These are phyloP conservation scores for Aphidius colemani DNA, from an alignment of 2,888 invertebrate species.

Conservation along the genomic window DNA sequence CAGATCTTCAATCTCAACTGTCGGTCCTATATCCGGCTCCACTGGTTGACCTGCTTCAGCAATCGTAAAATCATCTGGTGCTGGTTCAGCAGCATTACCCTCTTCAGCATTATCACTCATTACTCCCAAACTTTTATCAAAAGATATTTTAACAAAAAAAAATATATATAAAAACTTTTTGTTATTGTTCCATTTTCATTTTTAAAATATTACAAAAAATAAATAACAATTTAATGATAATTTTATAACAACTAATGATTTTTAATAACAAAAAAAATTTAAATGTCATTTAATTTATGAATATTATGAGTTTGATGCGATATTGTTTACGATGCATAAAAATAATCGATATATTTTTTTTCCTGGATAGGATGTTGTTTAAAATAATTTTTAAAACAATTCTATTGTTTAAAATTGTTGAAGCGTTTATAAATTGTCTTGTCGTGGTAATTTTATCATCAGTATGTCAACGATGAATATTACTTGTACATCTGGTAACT, in stretches of 20 bases:
- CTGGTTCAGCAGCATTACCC: constrained; percentile 36
- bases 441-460: not conserved
- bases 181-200: too few relatives aligned
- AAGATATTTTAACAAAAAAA: too few relatives aligned
- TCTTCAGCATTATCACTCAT: constrained; percentile 26
- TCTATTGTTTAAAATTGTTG: not conserved
- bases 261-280: not conserved
- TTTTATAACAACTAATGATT: not conserved
- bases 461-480: not conserved
- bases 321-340: not conserved
- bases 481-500: not conserved
- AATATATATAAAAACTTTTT: too few relatives aligned
- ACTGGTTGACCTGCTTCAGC: constrained; percentile 37
- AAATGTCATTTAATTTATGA: too few relatives aligned
- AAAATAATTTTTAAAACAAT: too few relatives aligned
- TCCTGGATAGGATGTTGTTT: too few relatives aligned
- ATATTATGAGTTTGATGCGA: too few relatives aligned
- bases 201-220: too few relatives aligned
- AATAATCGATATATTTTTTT: constrained; percentile 7
- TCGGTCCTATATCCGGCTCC: constrained; percentile 28
- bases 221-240: too few relatives aligned
- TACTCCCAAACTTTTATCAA: not conserved
- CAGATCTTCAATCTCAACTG: not conserved
- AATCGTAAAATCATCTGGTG: constrained; percentile 32
- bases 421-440: constrained; percentile 1